These are phyloP conservation scores for Elgaria multicarinata DNA, from an alignment of 2,113 vertebrate genomes.

Conservation along the genomic window DNA sequence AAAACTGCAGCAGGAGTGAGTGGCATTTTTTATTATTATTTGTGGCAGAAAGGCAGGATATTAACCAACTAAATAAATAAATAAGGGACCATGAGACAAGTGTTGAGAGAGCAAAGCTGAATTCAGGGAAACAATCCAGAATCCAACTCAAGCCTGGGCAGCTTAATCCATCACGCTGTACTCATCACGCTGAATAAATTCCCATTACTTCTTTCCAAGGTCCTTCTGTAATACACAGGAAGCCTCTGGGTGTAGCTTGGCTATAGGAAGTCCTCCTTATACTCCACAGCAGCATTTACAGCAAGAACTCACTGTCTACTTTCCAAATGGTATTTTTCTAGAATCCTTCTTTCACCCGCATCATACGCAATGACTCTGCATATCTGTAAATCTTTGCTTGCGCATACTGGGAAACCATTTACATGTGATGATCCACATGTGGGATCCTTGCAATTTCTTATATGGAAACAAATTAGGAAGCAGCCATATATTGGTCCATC, in stretches of 20 bases:
- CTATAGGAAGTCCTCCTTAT: background rate
- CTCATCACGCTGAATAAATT: background rate
- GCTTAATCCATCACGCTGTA: background rate
- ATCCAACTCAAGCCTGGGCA: background rate
- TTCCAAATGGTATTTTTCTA: background rate
- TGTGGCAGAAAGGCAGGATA: too few species aligned
- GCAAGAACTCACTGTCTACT: background rate
- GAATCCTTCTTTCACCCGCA: background rate
- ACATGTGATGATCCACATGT: background rate
- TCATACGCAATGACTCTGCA: background rate
- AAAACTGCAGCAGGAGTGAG: background rate
- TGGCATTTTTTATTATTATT: too few species aligned
- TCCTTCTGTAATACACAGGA: background rate
- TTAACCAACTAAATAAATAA: too few species aligned
- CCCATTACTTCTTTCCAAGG: background rate
- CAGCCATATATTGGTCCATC: background rate
- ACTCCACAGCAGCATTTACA: too few species aligned
- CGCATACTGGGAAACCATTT: background rate
- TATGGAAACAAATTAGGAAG: background rate
- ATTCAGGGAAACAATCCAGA: background rate
- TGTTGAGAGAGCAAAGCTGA: background rate
- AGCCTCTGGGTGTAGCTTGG: background rate
- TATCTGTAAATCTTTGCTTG: background rate
- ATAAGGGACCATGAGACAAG: background rate
- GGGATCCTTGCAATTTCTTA: background rate